Evolutionary conservation across 2,888 invertebrate genomes (phyloP).

Genomic region (Trichopria drosophilae): DNA sequence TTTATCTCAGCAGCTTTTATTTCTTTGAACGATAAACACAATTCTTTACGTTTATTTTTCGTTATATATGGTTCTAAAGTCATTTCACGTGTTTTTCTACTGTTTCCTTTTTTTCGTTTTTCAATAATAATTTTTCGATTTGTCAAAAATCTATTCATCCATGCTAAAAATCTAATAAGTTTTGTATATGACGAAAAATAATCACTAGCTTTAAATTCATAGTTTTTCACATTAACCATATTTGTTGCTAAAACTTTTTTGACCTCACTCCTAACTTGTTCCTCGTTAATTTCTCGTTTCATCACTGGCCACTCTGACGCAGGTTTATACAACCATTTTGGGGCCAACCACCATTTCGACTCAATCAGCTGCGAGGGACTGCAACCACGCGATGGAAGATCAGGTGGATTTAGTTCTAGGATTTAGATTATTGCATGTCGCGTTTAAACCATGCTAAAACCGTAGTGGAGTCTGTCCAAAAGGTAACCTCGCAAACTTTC

Average conservation of each 20-base stretch:
- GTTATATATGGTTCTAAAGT: no score
- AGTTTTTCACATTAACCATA: neutral
- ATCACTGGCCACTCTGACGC: neutral
- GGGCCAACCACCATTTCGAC: constrained; percentile 11
- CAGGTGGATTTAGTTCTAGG: constrained; percentile 44
- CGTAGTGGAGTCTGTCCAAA: constrained; percentile 42
- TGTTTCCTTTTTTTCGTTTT: neutral
- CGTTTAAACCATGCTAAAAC: constrained; percentile 39
- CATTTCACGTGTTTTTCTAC: no score
- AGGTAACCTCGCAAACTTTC: constrained; percentile 23
- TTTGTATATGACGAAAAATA: constrained; percentile 9
- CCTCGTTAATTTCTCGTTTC: neutral
- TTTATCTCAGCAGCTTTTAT: constrained; percentile 9
- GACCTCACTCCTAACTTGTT: neutral
- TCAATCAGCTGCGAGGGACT: neutral
- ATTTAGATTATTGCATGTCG: constrained; percentile 28
- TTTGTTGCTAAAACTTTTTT: neutral
- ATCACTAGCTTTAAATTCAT: neutral
- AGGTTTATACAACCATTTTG: neutral
- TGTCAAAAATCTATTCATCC: no score
- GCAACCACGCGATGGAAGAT: constrained; percentile 45
- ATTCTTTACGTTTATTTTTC: neutral
- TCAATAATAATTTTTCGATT: neutral
- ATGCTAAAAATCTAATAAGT: constrained; percentile 6
- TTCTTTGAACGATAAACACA: neutral